Evolutionary conservation across 1,140 invertebrate genomes (phyloP), one percentile per base, ranked within the genome.

Genomic region (Panagrolaimus sp.): DNA sequence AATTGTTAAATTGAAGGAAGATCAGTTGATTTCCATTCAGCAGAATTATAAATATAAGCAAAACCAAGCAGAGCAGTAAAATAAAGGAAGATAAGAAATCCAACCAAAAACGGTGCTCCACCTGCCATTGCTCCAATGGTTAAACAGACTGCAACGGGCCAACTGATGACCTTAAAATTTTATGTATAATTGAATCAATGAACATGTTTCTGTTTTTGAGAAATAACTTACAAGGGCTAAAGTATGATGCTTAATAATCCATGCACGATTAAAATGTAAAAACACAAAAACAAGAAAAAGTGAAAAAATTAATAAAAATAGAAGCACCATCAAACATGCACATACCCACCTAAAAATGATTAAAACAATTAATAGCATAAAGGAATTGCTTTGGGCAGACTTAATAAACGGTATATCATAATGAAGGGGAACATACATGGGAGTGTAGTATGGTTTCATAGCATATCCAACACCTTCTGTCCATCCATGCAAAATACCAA

Each of bases 401-500:
- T 43, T 67, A 45, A 69, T 38, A 32, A 72, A 74, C 15, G 55
- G 48, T 32, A 72, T 74, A 21, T 67, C 73, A 71, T 75, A 73
- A n/a, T n/a, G 14, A 15, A 58, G 24, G 32, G 24, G 28, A n/a
- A 17, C 32, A 38, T 69, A 73, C 74, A 74, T 58, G n/a, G 71
- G 71, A 1, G 71, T 72, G 21, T 72, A 72, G 48, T 55, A 55
- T 43, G 45, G 52, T 24, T 62, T 38, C 67, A 75, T 43, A 45
- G 67, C 17, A 65, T 73, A 74, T n/a, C 74, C 74, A 21, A 74
- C 55, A 21, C 73, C 73, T 67, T 74, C 73, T 10, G 74, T 75
- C 73, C 73, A 74, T 0, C 73, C 73, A 24, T 74, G 73, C 1
- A 74, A n/a, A 58, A 74, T 76, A 10, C 75, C 68, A 28, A 74